These are phyloP conservation scores for Barnardius zonarius DNA, from an alignment of 2,113 vertebrate species.

Conservation along the genomic window DNA sequence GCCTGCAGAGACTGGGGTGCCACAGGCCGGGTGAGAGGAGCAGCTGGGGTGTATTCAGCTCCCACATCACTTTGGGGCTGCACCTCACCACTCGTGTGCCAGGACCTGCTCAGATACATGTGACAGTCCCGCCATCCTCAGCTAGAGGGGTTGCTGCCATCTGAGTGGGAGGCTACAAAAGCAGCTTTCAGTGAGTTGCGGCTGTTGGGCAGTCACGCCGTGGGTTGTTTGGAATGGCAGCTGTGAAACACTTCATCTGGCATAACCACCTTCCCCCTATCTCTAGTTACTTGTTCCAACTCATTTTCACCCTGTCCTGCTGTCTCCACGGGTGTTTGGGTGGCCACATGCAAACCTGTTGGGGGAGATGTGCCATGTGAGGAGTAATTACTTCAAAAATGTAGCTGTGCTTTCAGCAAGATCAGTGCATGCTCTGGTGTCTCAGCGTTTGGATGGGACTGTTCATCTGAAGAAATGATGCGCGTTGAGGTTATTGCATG, in stretches of 20 bases:
- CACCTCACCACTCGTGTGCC: background rate
- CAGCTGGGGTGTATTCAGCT: too few relatives aligned
- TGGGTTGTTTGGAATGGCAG: background rate
- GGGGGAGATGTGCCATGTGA: background rate
- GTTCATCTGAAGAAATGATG: rapidly evolving
- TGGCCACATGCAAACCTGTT: background rate
- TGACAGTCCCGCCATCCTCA: rapidly evolving
- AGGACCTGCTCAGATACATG: rapidly evolving
- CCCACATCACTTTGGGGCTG: background rate
- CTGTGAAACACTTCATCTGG: rapidly evolving
- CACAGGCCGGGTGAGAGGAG: background rate
- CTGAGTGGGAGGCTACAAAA: background rate
- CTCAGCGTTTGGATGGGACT: rapidly evolving
- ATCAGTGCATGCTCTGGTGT: rapidly evolving
- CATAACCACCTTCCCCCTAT: rapidly evolving
- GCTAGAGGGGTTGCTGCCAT: background rate
- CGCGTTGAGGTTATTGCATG: rapidly evolving
- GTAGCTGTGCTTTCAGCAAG: background rate
- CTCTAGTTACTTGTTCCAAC: background rate
- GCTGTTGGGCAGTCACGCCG: rapidly evolving
- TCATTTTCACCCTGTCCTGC: background rate
- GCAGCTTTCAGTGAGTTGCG: rapidly evolving
- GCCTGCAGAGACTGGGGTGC: too few relatives aligned
- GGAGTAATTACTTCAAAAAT: rapidly evolving
- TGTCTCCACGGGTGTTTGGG: background rate